These are phyloP conservation scores for Tursiops truncatus DNA, from an alignment of 2,113 vertebrate species.

Conservation along the genomic window DNA sequence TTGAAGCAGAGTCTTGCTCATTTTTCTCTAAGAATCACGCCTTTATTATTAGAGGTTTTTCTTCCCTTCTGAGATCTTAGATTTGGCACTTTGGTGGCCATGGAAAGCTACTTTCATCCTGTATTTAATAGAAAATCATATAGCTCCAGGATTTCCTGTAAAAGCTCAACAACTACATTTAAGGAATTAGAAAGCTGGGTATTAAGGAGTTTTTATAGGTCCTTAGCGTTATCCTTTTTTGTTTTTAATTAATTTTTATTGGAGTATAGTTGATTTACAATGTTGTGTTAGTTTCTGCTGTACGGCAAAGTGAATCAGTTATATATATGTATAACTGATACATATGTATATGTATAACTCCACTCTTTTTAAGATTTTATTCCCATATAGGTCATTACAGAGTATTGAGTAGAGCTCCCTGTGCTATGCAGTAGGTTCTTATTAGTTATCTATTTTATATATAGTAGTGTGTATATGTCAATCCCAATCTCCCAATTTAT, in stretches of 20 bases:
- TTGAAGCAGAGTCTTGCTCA: not conserved
- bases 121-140: not conserved
- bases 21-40: not conserved
- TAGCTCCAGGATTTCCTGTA: not conserved
- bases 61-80: not conserved
- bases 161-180: not conserved
- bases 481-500: too few species aligned
- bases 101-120: not conserved
- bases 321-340: too few species aligned
- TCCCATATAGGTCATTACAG: too few species aligned
- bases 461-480: too few species aligned
- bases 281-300: too few species aligned
- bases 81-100: not conserved
- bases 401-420: too few species aligned
- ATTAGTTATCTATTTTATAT: too few species aligned
- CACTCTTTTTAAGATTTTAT: too few species aligned
- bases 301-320: too few species aligned
- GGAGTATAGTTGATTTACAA: too few species aligned
- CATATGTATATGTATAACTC: too few species aligned
- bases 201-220: not conserved
- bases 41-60: not conserved
- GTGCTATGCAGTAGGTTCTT: not conserved
- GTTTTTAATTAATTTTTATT: too few species aligned
- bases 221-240: not conserved
- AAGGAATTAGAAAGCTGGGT: not conserved